Conservation (phyloP, 2,888 invertebrate genomes). For the Epistrophella euchroma region DNA sequence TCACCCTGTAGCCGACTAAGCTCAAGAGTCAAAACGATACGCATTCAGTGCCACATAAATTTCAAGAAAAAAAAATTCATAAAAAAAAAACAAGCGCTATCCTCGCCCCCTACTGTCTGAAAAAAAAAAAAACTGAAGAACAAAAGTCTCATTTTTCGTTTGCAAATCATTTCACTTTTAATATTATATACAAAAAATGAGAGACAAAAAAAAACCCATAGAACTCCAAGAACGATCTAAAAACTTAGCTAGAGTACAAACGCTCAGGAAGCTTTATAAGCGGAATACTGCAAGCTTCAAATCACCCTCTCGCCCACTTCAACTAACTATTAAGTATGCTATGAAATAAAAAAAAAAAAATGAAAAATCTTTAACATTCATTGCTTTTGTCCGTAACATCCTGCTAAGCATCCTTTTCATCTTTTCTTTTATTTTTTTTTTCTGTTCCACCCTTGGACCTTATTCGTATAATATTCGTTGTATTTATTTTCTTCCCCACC, state of each 20-base stretch:
- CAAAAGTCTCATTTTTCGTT: conserved; percentile 61
- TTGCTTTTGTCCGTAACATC: conserved; percentile 74
- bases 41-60: conserved; percentile 56
- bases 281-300: conserved; percentile 27
- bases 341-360: conserved; percentile 64
- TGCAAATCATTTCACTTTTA: conserved; percentile 75
- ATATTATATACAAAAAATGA: conserved; percentile 29
- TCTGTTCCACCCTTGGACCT: conserved; percentile 53
- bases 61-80: conserved; percentile 19
- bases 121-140: conserved; percentile 33
- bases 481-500: conserved; percentile 5
- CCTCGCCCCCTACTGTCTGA: conserved; percentile 3
- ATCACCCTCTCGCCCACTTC: conserved; percentile 52
- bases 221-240: conserved; percentile 37
- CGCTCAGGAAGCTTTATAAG: conserved; percentile 37
- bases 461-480: conserved; percentile 4
- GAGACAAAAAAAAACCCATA: neutral
- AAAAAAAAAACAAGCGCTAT: conserved; percentile 27
- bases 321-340: conserved; percentile 73
- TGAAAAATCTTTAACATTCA: conserved; percentile 73
- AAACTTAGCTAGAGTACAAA: conserved; percentile 56
- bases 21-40: conserved; percentile 64
- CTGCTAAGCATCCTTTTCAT: conserved; percentile 75
- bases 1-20: conserved; percentile 53
- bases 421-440: conserved; percentile 64